Base-by-base conservation (phyloP, 2,888 invertebrate species). In the Campoplex capitator region DNA sequence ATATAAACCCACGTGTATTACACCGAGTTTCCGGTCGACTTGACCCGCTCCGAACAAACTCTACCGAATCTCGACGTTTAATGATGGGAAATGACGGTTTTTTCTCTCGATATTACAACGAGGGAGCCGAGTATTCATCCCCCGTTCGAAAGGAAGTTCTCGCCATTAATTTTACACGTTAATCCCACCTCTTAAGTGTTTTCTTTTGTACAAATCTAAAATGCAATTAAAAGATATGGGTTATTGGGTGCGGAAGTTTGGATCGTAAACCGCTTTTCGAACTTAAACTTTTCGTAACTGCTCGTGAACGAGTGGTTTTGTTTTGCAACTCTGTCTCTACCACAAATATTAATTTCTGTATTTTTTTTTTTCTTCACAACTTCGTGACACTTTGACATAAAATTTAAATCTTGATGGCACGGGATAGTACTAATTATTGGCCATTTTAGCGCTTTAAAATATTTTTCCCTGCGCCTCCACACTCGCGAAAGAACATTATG, bases 81-180 rank as follows among this genome's bases (percentile, higher is more conserved):
- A 90, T 89, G 91, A 91, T 91, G 90, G 90, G 89, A 90, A 91
- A 92, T 91, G 92, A 92, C 92, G 91, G 92, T 93, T 93, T 62
- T 93, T 93, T 91, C 23, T 23, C 23, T 92, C 90, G 81, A 88
- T 86, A 84, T 88, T 89, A 86, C 87, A 90, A 92, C 76, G 79
- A 70, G 78, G 88, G 89, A 58, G 56, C 28, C 11, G 89, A 3
- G 23, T 23, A 86, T 91, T 91, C 91, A 92, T 92, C 91, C 92
- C 92, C 92, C 91, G 91, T 92, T 77, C 42, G 23, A 67, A 48
- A 81, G 48, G 70, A 68, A 79, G 56, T 68, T 79, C 51, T 74
- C 76, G 75, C 71, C 81, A 51, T 77, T 73, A 48, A 42, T 56
- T 42, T 51, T 32, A 83, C 80, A 56, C 82, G 70, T 80, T 80